Conservation (phyloP, 1,140 invertebrate species). For the Drosophila nigrodunni region DNA sequence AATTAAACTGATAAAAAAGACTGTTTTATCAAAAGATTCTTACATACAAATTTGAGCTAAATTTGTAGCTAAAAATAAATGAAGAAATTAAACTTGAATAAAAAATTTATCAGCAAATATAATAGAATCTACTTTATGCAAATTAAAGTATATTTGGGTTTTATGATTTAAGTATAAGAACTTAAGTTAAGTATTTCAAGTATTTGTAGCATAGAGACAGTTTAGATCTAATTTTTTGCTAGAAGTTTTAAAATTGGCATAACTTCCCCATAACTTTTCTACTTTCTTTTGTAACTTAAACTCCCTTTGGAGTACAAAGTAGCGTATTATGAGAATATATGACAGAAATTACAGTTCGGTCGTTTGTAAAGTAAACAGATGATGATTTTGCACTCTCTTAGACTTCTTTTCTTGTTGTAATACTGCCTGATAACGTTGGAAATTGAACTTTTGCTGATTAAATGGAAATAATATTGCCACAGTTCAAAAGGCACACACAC, state of each 20-base stretch:
- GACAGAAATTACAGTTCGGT: conserved; percentile 17
- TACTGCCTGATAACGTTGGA: conserved; percentile 54
- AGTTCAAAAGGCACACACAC: conserved; percentile 56
- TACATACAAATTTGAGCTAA: too few relatives aligned
- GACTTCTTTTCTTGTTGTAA: background rate
- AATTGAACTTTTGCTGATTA: conserved; percentile 75
- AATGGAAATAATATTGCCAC: conserved; percentile 67
- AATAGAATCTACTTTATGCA: too few relatives aligned
- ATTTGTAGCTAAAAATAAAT: too few relatives aligned
- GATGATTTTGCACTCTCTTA: conserved; percentile 27
- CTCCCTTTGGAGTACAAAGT: background rate
- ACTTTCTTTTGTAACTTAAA: background rate
- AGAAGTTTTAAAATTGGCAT: background rate
- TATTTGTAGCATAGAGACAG: too few relatives aligned
- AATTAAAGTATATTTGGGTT: too few relatives aligned
- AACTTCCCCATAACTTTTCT: background rate
- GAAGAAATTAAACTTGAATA: too few relatives aligned
- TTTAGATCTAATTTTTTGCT: too few relatives aligned
- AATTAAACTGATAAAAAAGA: too few relatives aligned
- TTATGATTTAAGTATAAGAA: too few relatives aligned
- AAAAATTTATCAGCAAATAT: too few relatives aligned
- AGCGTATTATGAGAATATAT: conserved; percentile 3
- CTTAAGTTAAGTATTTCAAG: too few relatives aligned
- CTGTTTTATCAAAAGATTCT: too few relatives aligned
- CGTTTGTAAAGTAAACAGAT: conserved; percentile 54